These are phyloP conservation scores for Hippocampus comes DNA, from an alignment of 2,113 vertebrate species.

Conservation along the genomic window DNA sequence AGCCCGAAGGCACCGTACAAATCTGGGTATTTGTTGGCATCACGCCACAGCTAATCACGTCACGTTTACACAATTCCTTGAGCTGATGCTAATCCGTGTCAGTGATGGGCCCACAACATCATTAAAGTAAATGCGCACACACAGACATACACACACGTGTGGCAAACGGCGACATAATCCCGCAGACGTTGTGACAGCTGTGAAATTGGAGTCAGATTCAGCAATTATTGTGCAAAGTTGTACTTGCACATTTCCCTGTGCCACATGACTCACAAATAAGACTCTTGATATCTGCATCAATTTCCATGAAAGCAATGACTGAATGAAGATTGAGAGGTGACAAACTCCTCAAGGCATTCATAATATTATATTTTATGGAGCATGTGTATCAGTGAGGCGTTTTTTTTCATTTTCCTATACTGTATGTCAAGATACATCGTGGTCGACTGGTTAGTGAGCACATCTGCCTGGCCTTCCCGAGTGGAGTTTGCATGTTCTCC, in stretches of 20 bases:
- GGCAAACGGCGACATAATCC: conserved; percentile 31
- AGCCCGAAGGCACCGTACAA: conserved; percentile 3
- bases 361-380: background rate
- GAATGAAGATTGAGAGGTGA: background rate
- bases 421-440: no score
- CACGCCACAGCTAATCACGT: conserved; percentile 9
- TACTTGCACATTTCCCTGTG: conserved; percentile 6
- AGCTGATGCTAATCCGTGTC: background rate
- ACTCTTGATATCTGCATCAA: conserved; percentile 52
- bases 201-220: conserved; percentile 33
- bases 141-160: conserved; percentile 6
- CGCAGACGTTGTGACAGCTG: conserved; percentile 30
- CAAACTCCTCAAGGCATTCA: no score
- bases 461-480: no score
- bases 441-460: no score
- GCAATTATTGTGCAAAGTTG: conserved; percentile 39
- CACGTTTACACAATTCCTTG: background rate
- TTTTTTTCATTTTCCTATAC: no score
- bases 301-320: conserved; percentile 41
- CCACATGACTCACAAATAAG: conserved; percentile 42
- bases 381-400: background rate
- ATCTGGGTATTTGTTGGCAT: conserved; percentile 9
- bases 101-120: conserved; percentile 5
- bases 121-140: conserved; percentile 10
- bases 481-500: no score